These are phyloP conservation scores for Bemisia tabaci DNA, from an alignment of 1,140 invertebrate species.

Conservation along the genomic window DNA sequence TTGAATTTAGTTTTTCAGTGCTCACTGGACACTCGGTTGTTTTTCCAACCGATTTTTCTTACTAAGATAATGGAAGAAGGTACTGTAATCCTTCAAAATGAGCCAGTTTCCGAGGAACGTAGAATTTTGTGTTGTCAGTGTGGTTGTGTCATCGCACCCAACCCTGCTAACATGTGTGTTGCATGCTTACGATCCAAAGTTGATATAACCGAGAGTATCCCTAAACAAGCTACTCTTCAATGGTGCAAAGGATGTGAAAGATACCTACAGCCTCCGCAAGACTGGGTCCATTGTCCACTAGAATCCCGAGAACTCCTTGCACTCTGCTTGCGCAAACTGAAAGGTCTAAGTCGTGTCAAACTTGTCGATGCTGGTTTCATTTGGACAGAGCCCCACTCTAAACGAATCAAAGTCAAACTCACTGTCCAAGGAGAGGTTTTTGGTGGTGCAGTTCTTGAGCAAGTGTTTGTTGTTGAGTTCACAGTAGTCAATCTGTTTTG, in stretches of 20 bases:
- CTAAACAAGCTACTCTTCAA: constrained; percentile 79
- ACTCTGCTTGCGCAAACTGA: constrained; percentile 86
- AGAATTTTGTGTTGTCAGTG: constrained; percentile 58
- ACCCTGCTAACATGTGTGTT: constrained; percentile 95
- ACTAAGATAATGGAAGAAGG: neutral
- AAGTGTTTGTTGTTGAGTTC: constrained; percentile 91
- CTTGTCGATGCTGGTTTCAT: constrained; percentile 92
- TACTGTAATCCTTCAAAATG: neutral
- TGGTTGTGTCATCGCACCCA: constrained; percentile 71
- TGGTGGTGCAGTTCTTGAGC: constrained; percentile 67
- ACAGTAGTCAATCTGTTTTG: constrained; percentile 89
- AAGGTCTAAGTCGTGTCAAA: constrained; percentile 78
- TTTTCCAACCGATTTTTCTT: too few species aligned
- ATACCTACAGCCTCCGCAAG: constrained; percentile 83
- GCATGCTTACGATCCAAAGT: constrained; percentile 77
- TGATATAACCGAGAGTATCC: constrained; percentile 93
- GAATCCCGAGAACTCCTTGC: constrained; percentile 88
- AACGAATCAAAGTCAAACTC: constrained; percentile 90
- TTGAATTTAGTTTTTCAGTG: too few species aligned
- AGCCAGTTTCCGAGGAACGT: neutral
- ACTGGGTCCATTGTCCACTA: constrained; percentile 77
- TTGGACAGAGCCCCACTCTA: constrained; percentile 99
- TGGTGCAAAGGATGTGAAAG: constrained; percentile 87
- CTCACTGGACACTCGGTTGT: too few species aligned
- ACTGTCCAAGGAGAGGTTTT: constrained; percentile 92